Percentiles rank a stretch among this genome's conserved stretches.
These are phyloP conservation scores for Collichthys lucidus DNA, from an alignment of 2,113 vertebrate species.

Conservation along the genomic window DNA sequence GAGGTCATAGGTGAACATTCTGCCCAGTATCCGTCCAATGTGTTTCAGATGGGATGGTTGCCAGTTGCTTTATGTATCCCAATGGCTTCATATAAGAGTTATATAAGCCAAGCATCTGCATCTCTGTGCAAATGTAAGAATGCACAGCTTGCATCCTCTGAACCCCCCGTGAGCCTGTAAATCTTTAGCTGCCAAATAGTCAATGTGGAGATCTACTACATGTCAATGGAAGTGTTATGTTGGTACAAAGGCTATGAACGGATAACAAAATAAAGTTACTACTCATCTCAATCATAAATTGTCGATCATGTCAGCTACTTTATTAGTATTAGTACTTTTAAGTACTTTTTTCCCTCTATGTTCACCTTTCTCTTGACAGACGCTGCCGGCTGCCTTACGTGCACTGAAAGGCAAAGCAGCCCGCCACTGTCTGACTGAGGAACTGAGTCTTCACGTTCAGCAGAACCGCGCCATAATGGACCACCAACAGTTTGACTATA, in stretches of 20 bases:
- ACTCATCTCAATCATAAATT: neutral
- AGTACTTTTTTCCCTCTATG: neutral
- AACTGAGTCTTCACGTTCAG: conserved; percentile 93
- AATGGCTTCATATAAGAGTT: conserved; percentile 63
- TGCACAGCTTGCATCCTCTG: conserved; percentile 55
- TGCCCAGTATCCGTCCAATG: conserved; percentile 9
- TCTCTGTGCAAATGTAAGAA: conserved; percentile 63
- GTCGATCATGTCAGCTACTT: no score
- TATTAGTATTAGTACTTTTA: no score
- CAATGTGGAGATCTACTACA: conserved; percentile 34
- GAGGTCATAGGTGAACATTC: conserved; percentile 21
- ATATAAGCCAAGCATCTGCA: conserved; percentile 54
- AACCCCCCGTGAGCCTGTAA: conserved; percentile 65
- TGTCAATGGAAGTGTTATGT: neutral
- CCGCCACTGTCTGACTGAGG: conserved; percentile 94
- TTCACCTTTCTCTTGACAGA: conserved; percentile 77
- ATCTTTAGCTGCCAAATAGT: conserved; percentile 50
- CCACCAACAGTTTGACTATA: conserved; percentile 98
- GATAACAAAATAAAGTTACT: neutral
- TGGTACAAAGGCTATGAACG: conserved; percentile 3
- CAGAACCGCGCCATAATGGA: conserved; percentile 96
- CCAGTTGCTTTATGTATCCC: conserved; percentile 62
- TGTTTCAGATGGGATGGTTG: conserved; percentile 47
- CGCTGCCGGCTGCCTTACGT: conserved; percentile 93
- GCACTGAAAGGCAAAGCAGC: conserved; percentile 95